These are phyloP conservation scores for Lagodon rhomboides DNA, from an alignment of 2,797 vertebrate genomes.

Conservation along the genomic window DNA sequence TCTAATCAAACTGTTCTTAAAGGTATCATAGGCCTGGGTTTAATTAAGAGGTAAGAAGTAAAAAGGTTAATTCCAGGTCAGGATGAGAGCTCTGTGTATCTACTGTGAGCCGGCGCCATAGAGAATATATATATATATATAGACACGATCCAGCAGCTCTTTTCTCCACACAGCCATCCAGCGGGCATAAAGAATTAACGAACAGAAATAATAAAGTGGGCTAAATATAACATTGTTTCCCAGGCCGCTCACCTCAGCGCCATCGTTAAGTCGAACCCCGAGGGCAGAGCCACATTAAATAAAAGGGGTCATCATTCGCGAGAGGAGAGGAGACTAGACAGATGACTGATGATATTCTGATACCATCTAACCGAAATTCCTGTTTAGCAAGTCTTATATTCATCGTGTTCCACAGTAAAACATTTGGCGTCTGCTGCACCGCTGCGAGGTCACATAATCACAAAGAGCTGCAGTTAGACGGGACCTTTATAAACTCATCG, in stretches of 20 bases:
- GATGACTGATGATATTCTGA: slow-evolving; percentile 7
- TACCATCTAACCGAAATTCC: neutral
- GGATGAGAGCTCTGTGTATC: slow-evolving; percentile 16
- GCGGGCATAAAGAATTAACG: slow-evolving; percentile 48
- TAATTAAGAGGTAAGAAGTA: slow-evolving; percentile 9
- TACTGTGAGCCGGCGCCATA: slow-evolving; percentile 26
- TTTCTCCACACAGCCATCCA: slow-evolving; percentile 34
- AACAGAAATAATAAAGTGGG: slow-evolving; percentile 56
- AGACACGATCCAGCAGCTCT: slow-evolving; percentile 10
- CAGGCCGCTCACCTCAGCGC: slow-evolving; percentile 28
- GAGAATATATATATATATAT: slow-evolving; percentile 19
- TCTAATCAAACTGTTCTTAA: neutral
- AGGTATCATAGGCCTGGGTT: neutral
- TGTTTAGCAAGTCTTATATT: neutral
- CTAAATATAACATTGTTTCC: slow-evolving; percentile 64
- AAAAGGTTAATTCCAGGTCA: slow-evolving; percentile 24
- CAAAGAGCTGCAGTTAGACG: neutral
- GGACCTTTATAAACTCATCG: neutral
- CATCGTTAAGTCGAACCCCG: slow-evolving; percentile 44
- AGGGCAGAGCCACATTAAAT: slow-evolving; percentile 32
- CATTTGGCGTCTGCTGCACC: neutral
- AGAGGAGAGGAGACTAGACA: slow-evolving; percentile 3
- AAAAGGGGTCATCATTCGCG: slow-evolving; percentile 27
- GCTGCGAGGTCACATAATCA: neutral
- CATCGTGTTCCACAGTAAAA: neutral